Evolutionary conservation across 1,140 invertebrate genomes (phyloP).

Genomic region (Penaeus indicus): DNA sequence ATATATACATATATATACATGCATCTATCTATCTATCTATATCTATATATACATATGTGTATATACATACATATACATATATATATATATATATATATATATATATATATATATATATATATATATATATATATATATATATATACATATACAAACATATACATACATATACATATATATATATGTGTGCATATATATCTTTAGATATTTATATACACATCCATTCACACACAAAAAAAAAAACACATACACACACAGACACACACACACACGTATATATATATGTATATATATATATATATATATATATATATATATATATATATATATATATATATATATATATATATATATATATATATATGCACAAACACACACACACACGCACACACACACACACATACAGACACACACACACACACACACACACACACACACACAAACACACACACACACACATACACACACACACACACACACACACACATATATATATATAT

Average conservation of each 20-base stretch:
- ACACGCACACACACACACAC: neutral
- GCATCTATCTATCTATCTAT: too few relatives aligned
- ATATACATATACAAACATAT: neutral
- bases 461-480: neutral
- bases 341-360: neutral
- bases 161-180: constrained; percentile 15
- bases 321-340: too few relatives aligned
- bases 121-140: neutral
- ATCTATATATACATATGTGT: too few relatives aligned
- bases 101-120: neutral
- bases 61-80: too few relatives aligned
- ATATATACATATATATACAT: too few relatives aligned
- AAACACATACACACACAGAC: neutral
- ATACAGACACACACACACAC: neutral
- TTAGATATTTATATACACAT: neutral
- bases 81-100: too few relatives aligned
- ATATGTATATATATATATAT: neutral
- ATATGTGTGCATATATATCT: neutral
- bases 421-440: neutral
- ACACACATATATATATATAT: constrained; percentile 13
- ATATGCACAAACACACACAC: neutral
- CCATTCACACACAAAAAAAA: neutral
- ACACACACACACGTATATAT: neutral
- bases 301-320: neutral
- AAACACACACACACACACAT: neutral